Evolutionary conservation across 2,113 vertebrate genomes (phyloP), one percentile per base, ranked within the genome.

Genomic region (Spea multiplicata): DNA sequence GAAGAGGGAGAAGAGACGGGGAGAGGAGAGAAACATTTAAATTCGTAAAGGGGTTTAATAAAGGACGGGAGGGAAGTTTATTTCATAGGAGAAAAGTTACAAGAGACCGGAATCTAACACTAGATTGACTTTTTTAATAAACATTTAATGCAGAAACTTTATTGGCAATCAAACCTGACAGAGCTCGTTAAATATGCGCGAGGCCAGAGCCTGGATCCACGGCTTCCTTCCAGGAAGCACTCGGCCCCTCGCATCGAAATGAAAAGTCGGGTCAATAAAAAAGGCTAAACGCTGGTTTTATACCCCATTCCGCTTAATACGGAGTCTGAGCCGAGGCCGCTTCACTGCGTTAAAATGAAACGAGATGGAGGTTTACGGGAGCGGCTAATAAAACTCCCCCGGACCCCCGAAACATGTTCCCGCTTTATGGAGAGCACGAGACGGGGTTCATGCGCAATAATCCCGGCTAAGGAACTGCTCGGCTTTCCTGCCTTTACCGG

Each of bases 151-250:
- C 71, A 80, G 78, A 68, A 59, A 67, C 71, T 80, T 80, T 80
- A 80, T 80, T 80, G 78, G 71, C 78, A 80, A 80, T 80, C 71
- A 80, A 80, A 80, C 68, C 68, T 80, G 78, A 80, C 78, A 67
- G 78, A 67, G 71, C 78, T 80, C 78, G 74, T 80, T 80, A 80
- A 80, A 80, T 17, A 14, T 44, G 67, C 68, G 78, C 45, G 50
- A 57, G 78, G 71, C 78, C 67, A 61, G 71, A 73, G 30, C 13
- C 62, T 44, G 8, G 17, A 66, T 74, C 67, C 68, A 74, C 45
- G 50, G 78, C 62, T 65, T 50, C 52, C 73, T 80, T 61, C 71
- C 74, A 30, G 78, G 71, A 71, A 80, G n/a, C 44, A 14, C 71
- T 80, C 68, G 78, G 71, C 71, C 78, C 70, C 48, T 12, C 45